Evolutionary conservation across 2,888 invertebrate species (phyloP).

Genomic region (Conops quadrifasciatus): DNA sequence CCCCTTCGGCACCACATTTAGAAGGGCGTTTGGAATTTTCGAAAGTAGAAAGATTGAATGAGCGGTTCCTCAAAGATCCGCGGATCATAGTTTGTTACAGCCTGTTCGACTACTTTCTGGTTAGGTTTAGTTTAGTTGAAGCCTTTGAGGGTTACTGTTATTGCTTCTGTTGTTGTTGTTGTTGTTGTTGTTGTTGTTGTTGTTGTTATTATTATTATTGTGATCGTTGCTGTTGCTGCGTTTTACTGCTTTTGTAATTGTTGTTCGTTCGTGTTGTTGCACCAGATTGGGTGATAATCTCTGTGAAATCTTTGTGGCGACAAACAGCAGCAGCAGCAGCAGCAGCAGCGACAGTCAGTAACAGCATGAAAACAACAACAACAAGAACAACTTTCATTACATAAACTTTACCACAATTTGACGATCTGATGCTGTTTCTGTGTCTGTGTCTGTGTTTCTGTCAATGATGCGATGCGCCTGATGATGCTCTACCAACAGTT

Average conservation of each 20-base stretch:
- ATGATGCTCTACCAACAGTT: conserved; percentile 24
- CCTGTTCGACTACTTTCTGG: no score
- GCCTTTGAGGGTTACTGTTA: conserved; percentile 2
- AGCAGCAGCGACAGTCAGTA: conserved; percentile 27
- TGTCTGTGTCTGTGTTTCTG: no score
- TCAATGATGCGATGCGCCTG: no score
- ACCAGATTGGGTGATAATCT: conserved; percentile 44
- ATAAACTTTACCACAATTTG: conserved; percentile 31
- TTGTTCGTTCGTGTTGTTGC: conserved; percentile 26
- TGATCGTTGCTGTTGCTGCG: conserved; percentile 18
- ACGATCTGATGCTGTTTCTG: no score
- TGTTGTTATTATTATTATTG: conserved; percentile 24
- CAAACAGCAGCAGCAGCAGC: conserved; percentile 21
- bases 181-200: conserved; percentile 27
- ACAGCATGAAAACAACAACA: conserved; percentile 12
- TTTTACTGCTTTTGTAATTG: conserved; percentile 21
- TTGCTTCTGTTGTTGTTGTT: conserved; percentile 22
- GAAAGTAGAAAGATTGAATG: no score
- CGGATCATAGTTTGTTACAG: no score
- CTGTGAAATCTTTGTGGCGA: conserved; percentile 42
- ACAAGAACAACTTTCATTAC: conserved; percentile 38
- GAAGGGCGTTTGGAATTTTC: no score
- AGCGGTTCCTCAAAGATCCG: no score
- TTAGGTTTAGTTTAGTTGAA: no score
- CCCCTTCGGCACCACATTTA: no score